A percentile compares a stretch with the other conserved stretches of the same genome.
These are phyloP conservation scores for Tyrannus savana DNA, from an alignment of 2,113 vertebrate species.

Conservation along the genomic window DNA sequence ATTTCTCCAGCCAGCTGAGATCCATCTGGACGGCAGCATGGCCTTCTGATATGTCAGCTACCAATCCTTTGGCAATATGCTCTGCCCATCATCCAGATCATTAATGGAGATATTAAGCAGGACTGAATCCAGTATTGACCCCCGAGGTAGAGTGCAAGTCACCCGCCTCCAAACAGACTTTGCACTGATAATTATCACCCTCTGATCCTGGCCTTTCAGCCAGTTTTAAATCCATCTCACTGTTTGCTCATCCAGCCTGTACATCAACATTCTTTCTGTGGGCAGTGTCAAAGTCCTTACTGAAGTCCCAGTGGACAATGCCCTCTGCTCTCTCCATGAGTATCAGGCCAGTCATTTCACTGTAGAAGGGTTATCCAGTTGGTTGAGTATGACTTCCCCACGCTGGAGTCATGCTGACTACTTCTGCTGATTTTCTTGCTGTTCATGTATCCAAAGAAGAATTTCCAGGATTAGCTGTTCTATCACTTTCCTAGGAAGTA, in stretches of 20 bases:
- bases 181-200: accelerated
- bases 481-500: not conserved
- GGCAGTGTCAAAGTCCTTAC: not conserved
- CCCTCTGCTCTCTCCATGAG: not conserved
- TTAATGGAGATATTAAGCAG: not conserved
- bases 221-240: not conserved
- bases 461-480: not conserved
- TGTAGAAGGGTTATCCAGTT: not conserved
- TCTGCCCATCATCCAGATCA: not conserved
- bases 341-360: not conserved
- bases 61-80: not conserved
- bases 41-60: not conserved
- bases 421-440: not conserved
- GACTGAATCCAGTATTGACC: not conserved
- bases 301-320: not conserved
- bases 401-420: not conserved
- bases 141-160: not conserved
- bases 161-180: accelerated
- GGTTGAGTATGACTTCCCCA: not conserved
- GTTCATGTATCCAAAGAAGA: not conserved
- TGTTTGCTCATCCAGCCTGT: not conserved
- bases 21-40: not conserved
- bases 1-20: not conserved
- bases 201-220: not conserved
- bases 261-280: not conserved